Percentiles rank a stretch among this genome's conserved stretches.
phyloP scores from a whole-genome alignment of 2,888 invertebrate genomes.

The Pardosa pseudoannulata region DNA sequence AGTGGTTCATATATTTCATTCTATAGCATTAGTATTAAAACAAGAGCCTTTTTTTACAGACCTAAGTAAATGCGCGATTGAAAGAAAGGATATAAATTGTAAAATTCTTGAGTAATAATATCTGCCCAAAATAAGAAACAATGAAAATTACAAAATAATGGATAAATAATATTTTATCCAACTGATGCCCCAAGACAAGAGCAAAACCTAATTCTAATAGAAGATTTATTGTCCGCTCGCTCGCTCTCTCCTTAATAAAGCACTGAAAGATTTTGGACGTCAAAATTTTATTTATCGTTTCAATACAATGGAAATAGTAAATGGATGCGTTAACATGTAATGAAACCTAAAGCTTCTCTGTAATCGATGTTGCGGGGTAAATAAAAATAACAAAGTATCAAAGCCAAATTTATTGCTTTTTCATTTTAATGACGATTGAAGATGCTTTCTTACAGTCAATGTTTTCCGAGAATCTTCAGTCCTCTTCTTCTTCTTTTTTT shows the following conservation, averaged over 20 bases:
- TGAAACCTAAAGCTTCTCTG: neutral
- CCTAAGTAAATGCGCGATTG: no score
- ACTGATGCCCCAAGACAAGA: neutral
- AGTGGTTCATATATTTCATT: no score
- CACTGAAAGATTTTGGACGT: slow-evolving; percentile 6
- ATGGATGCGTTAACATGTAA: slow-evolving; percentile 9
- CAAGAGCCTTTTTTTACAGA: no score
- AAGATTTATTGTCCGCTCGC: slow-evolving; percentile 2
- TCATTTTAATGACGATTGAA: neutral
- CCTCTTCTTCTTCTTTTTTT: no score
- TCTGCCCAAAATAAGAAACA: no score
- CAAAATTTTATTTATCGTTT: slow-evolving; percentile 17
- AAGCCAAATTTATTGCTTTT: neutral
- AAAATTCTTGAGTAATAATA: no score
- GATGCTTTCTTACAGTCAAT: neutral
- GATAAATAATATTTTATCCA: neutral
- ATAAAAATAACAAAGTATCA: neutral
- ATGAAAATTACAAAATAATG: neutral
- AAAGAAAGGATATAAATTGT: no score
- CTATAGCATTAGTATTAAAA: no score
- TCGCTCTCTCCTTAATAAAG: slow-evolving; percentile 9
- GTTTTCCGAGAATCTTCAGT: no score
- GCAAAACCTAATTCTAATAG: neutral
- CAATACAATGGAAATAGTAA: slow-evolving; percentile 15
- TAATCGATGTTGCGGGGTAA: neutral